Base-by-base conservation (phyloP, 2,888 invertebrate species). In the Hyposoter didymator region DNA sequence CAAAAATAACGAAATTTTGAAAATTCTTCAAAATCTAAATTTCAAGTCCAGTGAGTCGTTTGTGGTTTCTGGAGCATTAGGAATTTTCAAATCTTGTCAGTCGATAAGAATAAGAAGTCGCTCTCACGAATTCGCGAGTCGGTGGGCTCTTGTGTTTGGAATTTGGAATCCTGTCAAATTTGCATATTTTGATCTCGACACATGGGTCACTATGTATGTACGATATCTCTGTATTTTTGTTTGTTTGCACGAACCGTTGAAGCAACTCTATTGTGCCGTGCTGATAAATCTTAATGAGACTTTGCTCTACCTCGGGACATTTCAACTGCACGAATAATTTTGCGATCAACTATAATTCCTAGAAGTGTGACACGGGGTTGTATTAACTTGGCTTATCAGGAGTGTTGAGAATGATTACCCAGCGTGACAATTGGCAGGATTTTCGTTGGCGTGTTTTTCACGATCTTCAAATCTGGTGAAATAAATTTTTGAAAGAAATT, bases 281-380 rank as follows among this genome's bases (percentile, higher is more conserved):
- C 64, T 79, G 79, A 84, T 84, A 79, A 84, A 84, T 84, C 79
- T 84, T 79, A 75, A 78, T 70, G 79, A 79, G 78, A 62, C 74
- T 84, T 75, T 32, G 22, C 62, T 66, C 49, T 49, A 43, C 35
- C 28, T n/a, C 35, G 47, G 47, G 55, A 78, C 28, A 55, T 52
- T 22, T 43, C 4, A 35, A 14, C 19, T 17, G 32, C 64, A 82
- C 49, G 82, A 75, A 83, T 83, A 66, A 78, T 73, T 73, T 52
- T 49, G 62, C 59, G 76, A 83, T 80, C 14, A 80, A 84, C 35
- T 35, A 17, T 39, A 43, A 69, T 52, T 52, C 12, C 55, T 55
- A n/a, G 55, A 1, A 22, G 22, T 55, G 12, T 28, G 59, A 5
- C 59, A 59, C 5, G 14, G 22, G 14, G 59, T 6, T 59, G 59